Evolutionary conservation across 2,113 vertebrate species (phyloP).

Genomic region (Tyrannus savana): DNA sequence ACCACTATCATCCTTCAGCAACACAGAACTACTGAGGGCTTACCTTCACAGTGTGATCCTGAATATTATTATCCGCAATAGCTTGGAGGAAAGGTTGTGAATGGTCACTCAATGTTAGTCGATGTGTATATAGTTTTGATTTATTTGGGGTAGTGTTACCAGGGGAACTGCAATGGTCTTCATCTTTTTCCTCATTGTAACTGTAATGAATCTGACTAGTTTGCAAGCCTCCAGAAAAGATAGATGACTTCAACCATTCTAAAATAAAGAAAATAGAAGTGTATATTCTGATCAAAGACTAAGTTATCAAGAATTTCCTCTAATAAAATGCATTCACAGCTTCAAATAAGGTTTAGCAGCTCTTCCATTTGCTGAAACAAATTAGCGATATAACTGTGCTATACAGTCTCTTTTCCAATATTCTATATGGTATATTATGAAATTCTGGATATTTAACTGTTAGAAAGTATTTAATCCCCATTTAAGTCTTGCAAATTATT

Average conservation of each 20-base stretch:
- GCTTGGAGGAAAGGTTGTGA: constrained; percentile 96
- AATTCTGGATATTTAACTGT: background rate
- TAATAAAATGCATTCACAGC: background rate
- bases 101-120: constrained; percentile 88
- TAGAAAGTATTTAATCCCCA: background rate
- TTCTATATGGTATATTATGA: background rate
- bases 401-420: background rate
- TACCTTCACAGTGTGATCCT: constrained; percentile 98
- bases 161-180: constrained; percentile 95
- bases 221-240: constrained; percentile 96
- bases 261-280: background rate
- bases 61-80: constrained; percentile 93
- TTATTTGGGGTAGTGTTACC: constrained; percentile 91
- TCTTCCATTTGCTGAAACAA: background rate
- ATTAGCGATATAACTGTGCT: background rate
- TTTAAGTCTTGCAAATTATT: background rate
- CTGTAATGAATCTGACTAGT: constrained; percentile 99
- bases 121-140: constrained; percentile 84
- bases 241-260: constrained; percentile 97
- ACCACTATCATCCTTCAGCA: background rate
- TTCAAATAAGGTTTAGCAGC: background rate
- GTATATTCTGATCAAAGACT: background rate
- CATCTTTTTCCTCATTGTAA: constrained; percentile 99
- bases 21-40: background rate
- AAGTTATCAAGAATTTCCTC: background rate